Evolutionary conservation across 2,113 vertebrate genomes (phyloP).

Genomic region (Lasiurus cinereus): DNA sequence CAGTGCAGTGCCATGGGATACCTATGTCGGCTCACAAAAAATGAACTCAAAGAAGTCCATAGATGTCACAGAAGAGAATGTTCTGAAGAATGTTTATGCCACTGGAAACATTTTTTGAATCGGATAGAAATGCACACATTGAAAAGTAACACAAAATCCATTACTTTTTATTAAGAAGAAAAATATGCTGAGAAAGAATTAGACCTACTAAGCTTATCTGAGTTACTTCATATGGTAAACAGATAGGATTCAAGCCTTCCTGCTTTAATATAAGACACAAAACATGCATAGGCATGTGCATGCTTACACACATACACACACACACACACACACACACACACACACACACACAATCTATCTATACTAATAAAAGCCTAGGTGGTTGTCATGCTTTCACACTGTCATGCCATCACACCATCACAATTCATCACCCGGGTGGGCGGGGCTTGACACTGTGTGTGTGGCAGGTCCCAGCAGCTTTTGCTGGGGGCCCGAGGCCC

Average conservation of each 20-base stretch:
- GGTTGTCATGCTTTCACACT: too few relatives aligned
- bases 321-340: not conserved
- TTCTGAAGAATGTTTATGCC: slow-evolving; percentile 66
- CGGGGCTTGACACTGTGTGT: too few relatives aligned
- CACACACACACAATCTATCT: not conserved
- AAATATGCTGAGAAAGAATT: slow-evolving; percentile 62
- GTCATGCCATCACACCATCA: too few relatives aligned
- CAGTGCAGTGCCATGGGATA: slow-evolving; percentile 63
- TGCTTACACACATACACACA: not conserved
- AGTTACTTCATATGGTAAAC: slow-evolving; percentile 14
- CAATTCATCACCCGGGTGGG: too few relatives aligned
- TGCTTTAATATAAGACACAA: slow-evolving; percentile 34
- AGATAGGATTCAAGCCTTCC: not conserved
- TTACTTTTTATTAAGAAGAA: slow-evolving; percentile 54
- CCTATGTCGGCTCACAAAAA: slow-evolving; percentile 56
- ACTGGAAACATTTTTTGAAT: slow-evolving; percentile 54
- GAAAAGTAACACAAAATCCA: slow-evolving; percentile 58
- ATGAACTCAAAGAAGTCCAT: slow-evolving; percentile 42
- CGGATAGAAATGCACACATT: slow-evolving; percentile 60
- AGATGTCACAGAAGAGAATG: slow-evolving; percentile 56
- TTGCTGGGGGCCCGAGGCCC: too few relatives aligned
- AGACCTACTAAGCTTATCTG: slow-evolving; percentile 47
- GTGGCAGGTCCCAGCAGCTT: too few relatives aligned
- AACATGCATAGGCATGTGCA: not conserved
- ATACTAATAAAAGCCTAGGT: too few relatives aligned